Conservation (phyloP, 2,888 invertebrate species). For the Oasisia sp. region DNA sequence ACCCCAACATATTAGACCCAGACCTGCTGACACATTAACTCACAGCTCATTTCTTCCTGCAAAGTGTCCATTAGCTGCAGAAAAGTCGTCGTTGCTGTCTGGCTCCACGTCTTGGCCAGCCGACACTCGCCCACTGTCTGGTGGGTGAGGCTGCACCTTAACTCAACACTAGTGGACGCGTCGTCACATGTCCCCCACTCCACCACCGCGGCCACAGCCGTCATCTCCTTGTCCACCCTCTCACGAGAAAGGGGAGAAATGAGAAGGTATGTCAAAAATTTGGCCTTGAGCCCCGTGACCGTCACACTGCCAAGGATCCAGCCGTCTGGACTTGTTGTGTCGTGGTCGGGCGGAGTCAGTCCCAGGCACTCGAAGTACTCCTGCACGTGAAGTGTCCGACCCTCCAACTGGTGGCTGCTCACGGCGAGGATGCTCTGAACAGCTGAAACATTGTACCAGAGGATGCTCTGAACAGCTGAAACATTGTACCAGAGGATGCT, state of each 20-base stretch:
- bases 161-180: neutral
- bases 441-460: too few relatives aligned
- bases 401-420: neutral
- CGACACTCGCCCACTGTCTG: neutral
- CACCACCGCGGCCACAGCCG: neutral
- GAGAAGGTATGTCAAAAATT: neutral
- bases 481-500: too few relatives aligned
- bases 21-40: neutral
- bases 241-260: neutral
- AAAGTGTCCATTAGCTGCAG: neutral
- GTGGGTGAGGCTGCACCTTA: neutral
- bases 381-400: neutral
- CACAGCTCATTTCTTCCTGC: neutral
- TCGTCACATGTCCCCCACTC: neutral
- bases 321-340: constrained; percentile 18
- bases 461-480: too few relatives aligned
- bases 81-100: neutral
- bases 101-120: neutral
- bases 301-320: constrained; percentile 8
- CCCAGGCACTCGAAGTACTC: constrained; percentile 29
- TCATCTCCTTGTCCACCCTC: neutral
- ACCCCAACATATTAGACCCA: neutral
- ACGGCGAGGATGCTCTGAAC: neutral
- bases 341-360: constrained; percentile 26
- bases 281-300: neutral